Conservation (phyloP, 2,888 invertebrate species). For the Epirrita christyi region DNA sequence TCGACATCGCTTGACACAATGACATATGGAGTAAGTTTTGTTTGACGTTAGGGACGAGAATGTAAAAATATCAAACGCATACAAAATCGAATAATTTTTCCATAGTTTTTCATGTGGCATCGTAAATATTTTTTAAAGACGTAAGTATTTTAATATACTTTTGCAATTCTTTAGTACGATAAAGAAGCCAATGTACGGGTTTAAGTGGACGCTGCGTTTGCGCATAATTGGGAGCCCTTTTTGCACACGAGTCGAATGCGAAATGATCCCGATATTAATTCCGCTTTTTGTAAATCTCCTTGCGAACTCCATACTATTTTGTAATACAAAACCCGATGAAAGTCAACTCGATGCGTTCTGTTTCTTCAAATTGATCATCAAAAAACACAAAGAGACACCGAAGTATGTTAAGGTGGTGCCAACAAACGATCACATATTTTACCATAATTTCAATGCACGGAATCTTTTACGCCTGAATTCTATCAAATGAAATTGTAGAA, state of each 20-base stretch:
- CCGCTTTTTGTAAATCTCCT: constrained; percentile 63
- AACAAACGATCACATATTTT: constrained; percentile 35
- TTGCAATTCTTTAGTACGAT: constrained; percentile 65
- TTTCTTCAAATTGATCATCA: constrained; percentile 42
- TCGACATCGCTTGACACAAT: constrained; percentile 72
- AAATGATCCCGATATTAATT: constrained; percentile 70
- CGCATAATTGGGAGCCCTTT: constrained; percentile 79
- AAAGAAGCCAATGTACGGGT: constrained; percentile 63
- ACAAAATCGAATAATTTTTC: constrained; percentile 62
- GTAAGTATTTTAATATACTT: constrained; percentile 54
- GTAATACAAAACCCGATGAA: constrained; percentile 46
- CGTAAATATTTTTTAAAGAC: constrained; percentile 57
- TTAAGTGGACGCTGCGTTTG: constrained; percentile 74
- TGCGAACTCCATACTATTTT: constrained; percentile 54
- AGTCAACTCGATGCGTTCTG: constrained; percentile 33
- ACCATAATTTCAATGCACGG: constrained; percentile 23
- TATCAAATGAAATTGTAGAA: constrained; percentile 37
- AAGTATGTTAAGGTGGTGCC: constrained; percentile 34
- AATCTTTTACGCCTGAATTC: constrained; percentile 28
- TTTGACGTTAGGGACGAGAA: constrained; percentile 74
- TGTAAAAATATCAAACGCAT: constrained; percentile 67
- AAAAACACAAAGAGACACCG: constrained; percentile 34
- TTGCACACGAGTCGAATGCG: constrained; percentile 74
- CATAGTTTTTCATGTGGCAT: constrained; percentile 63
- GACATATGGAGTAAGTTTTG: constrained; percentile 76